Percentiles rank a stretch among this genome's conserved stretches.
These are phyloP conservation scores for Condylura cristata DNA, from an alignment of 2,113 vertebrate genomes.

Conservation along the genomic window DNA sequence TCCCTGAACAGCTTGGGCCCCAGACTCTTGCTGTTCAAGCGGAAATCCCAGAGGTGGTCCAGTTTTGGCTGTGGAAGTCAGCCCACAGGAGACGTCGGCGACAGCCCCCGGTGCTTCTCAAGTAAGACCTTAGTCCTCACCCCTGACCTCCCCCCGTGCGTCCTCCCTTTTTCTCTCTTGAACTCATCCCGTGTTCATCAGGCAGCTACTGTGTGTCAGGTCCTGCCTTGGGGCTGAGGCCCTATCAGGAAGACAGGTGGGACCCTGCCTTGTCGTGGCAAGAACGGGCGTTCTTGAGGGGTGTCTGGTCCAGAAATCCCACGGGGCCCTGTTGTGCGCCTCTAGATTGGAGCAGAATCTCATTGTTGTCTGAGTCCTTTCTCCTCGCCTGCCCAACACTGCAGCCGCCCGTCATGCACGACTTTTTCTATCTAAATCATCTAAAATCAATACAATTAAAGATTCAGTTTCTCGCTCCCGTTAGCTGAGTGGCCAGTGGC, in stretches of 20 bases:
- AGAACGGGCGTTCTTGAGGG: not conserved
- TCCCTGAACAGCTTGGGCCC: not conserved
- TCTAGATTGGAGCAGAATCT: not conserved
- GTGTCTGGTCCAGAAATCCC: not conserved
- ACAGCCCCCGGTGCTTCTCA: accelerated
- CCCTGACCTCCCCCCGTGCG: not conserved
- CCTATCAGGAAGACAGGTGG: not conserved
- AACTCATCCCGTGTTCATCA: not conserved
- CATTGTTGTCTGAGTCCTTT: not conserved
- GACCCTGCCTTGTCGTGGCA: not conserved
- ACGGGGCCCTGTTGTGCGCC: not conserved
- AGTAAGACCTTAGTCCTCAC: too few relatives aligned
- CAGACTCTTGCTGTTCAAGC: not conserved
- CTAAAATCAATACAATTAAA: not conserved
- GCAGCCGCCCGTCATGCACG: not conserved
- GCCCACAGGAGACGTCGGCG: not conserved
- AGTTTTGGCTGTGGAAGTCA: not conserved
- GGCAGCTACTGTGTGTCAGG: not conserved
- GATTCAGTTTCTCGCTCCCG: not conserved
- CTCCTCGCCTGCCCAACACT: not conserved
- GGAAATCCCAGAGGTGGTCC: not conserved
- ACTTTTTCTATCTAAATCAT: not conserved
- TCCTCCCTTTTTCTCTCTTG: not conserved
- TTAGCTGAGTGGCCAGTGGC: not conserved
- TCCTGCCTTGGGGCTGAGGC: not conserved